Percentiles rank a stretch among this genome's conserved stretches.
These are phyloP conservation scores for Furcula furcula DNA, from an alignment of 2,888 invertebrate species.

Conservation along the genomic window DNA sequence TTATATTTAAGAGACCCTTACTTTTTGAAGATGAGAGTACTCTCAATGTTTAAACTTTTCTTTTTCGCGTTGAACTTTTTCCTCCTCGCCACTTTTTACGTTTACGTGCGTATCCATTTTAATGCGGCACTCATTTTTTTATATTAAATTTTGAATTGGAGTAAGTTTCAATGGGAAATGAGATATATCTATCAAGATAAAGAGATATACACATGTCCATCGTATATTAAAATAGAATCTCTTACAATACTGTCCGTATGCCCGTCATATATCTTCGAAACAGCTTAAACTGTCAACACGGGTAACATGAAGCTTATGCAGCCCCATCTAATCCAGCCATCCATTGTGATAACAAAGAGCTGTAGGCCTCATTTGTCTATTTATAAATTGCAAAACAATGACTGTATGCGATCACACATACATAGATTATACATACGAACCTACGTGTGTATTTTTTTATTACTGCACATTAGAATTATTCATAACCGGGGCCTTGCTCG, in stretches of 20 bases:
- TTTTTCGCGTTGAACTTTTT: constrained; percentile 8
- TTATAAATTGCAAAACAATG: neutral
- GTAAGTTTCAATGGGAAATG: too few relatives aligned
- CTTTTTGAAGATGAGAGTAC: constrained; percentile 7
- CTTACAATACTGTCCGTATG: constrained; percentile 4
- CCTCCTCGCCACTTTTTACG: constrained; percentile 4
- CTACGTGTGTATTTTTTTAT: too few relatives aligned
- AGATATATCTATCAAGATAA: too few relatives aligned
- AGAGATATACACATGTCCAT: too few relatives aligned
- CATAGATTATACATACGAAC: too few relatives aligned
- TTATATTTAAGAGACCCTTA: constrained; percentile 3
- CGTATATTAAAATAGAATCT: constrained; percentile 4
- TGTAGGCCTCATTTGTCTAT: neutral
- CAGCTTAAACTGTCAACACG: constrained; percentile 27
- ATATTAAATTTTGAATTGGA: too few relatives aligned
- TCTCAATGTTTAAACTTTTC: constrained; percentile 11
- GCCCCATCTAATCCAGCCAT: constrained; percentile 22
- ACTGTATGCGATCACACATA: neutral
- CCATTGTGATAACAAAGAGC: constrained; percentile 3
- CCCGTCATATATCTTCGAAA: constrained; percentile 15
- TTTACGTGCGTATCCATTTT: too few relatives aligned
- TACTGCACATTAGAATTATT: too few relatives aligned
- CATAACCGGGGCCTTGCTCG: too few relatives aligned
- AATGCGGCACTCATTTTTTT: too few relatives aligned
- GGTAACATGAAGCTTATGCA: constrained; percentile 13